Evolutionary conservation across 2,888 invertebrate genomes (phyloP), one percentile per base, ranked within the genome.

Genomic region (Hemistola chrysoprasaria): DNA sequence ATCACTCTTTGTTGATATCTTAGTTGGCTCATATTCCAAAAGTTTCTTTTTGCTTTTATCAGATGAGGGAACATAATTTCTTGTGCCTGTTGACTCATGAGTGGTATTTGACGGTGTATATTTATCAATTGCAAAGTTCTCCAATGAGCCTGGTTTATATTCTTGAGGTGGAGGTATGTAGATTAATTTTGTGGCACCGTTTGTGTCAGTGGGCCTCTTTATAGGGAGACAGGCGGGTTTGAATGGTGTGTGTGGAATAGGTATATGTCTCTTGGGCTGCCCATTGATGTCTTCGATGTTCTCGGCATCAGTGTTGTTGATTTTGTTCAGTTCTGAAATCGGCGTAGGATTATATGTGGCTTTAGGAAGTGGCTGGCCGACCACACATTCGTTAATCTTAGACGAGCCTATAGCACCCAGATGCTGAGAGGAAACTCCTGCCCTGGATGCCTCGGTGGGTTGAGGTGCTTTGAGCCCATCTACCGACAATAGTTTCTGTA

Each of bases 331-430:
- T 71, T 92, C 91, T 0, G 92, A 78, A 63, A 93, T 92, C 0
- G 93, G 93, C 1, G 93, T 93, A 11, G 93, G 93, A 65, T 92
- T 92, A 60, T 93, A 93, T 2, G 87, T 89, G 20, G 66, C 81
- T 65, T 86, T 89, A 21, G 63, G 57, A 22, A 53, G 88, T 81
- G 65, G 83, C 79, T 52, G 89, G 69, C 42, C 47, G 50, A 45
- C 45, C 42, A 50, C 63, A 26, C 48, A 44, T 48, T 51, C 56
- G 48, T 49, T 59, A 37, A 39, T 54, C 9, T 65, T 62, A 35
- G 55, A 3, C 16, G 16, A 16, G 16, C 4, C 4, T 16, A 16
- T 16, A 16, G 32, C 41, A 34, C 53, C 34, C 20, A 38, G 21
- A 11, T 36, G 26, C 40, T 61, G 65, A 9, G 61, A 47, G n/a